Evolutionary conservation across 2,113 vertebrate genomes (phyloP).

Genomic region (Nesogale talazaci): DNA sequence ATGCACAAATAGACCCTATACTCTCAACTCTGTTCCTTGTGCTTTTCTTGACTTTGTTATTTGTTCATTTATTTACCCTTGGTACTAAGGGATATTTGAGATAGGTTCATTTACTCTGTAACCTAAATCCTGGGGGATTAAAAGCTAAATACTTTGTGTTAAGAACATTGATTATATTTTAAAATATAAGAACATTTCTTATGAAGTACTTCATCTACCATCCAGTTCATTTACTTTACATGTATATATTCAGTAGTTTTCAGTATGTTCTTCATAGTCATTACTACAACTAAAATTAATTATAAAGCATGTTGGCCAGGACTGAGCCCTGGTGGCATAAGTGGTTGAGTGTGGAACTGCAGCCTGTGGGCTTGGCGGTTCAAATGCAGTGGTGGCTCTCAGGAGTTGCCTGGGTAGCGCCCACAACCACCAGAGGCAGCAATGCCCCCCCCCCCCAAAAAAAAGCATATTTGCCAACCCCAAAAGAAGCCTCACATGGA

Average conservation of each 20-base stretch:
- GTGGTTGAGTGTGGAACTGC: too few relatives aligned
- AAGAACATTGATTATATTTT: not conserved
- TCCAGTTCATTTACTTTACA: not conserved
- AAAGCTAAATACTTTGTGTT: slow-evolving; percentile 7
- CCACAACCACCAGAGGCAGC: too few relatives aligned
- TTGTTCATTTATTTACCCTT: not conserved
- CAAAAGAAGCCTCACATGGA: not conserved
- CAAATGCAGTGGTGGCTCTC: too few relatives aligned
- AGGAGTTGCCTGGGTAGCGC: too few relatives aligned
- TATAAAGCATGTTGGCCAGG: not conserved
- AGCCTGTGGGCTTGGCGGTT: too few relatives aligned
- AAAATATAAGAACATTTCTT: not conserved
- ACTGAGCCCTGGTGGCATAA: too few relatives aligned
- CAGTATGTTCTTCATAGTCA: not conserved
- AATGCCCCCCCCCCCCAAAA: too few relatives aligned
- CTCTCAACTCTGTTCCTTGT: too few relatives aligned
- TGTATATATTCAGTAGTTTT: not conserved
- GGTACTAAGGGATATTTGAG: not conserved
- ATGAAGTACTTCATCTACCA: not conserved
- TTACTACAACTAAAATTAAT: not conserved
- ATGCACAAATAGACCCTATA: not conserved
- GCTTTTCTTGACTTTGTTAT: not conserved
- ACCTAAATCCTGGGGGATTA: not conserved
- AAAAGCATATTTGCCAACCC: not conserved
- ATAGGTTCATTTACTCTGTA: not conserved